Percentiles rank a stretch among this genome's conserved stretches.
phyloP scores from a whole-genome alignment of 2,888 invertebrate species.

The Lypha dubia region DNA sequence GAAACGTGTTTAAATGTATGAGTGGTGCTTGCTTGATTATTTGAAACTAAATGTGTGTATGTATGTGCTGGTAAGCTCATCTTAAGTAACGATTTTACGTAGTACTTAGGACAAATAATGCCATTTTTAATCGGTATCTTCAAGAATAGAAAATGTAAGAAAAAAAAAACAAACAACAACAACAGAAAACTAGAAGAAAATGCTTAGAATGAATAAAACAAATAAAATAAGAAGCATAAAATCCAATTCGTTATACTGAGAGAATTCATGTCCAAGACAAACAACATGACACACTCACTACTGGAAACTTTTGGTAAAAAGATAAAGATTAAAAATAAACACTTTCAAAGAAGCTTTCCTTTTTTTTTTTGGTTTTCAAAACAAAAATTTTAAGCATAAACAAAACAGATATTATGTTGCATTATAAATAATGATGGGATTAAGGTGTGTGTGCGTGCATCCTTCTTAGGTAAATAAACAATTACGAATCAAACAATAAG shows the following conservation, averaged over 20 bases:
- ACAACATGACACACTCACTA: constrained; percentile 35
- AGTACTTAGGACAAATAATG: constrained; percentile 60
- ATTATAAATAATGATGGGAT: constrained; percentile 48
- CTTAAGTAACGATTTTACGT: constrained; percentile 61
- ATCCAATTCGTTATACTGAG: background rate
- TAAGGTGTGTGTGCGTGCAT: constrained; percentile 37
- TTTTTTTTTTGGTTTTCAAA: background rate
- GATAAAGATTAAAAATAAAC: constrained; percentile 20
- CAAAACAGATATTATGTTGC: constrained; percentile 49
- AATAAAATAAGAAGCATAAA: constrained; percentile 3
- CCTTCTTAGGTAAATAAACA: constrained; percentile 31
- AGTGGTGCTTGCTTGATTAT: constrained; percentile 7
- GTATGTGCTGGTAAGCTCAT: constrained; percentile 17
- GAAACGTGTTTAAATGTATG: constrained; percentile 33
- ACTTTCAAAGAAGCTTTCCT: background rate
- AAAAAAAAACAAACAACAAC: background rate
- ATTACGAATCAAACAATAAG: constrained; percentile 31
- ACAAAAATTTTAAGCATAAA: constrained; percentile 29
- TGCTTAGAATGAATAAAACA: constrained; percentile 13
- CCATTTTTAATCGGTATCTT: constrained; percentile 33
- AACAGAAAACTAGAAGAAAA: background rate
- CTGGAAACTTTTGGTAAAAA: constrained; percentile 4
- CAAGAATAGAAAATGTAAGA: constrained; percentile 10
- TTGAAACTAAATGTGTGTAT: background rate
- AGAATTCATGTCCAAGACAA: constrained; percentile 32